Evolutionary conservation across 2,113 vertebrate genomes (phyloP).

Genomic region (Rhea americana): DNA sequence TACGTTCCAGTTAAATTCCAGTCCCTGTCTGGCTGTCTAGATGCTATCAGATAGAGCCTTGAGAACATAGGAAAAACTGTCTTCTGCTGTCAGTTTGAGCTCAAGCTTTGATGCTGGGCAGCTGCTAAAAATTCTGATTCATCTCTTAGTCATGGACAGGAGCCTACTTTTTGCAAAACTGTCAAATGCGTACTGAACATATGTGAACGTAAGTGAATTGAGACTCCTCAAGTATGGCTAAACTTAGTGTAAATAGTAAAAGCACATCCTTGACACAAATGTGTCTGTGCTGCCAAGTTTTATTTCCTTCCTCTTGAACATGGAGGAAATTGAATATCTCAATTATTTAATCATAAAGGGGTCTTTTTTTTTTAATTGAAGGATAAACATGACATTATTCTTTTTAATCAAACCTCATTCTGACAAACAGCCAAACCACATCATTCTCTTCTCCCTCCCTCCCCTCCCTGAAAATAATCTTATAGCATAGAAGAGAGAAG

Average conservation of each 20-base stretch:
- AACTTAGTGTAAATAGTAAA: constrained; percentile 40
- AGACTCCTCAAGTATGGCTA: constrained; percentile 6
- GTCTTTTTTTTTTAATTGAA: neutral
- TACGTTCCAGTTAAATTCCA: neutral
- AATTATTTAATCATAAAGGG: constrained; percentile 21
- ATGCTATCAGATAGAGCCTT: neutral
- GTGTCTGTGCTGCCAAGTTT: neutral
- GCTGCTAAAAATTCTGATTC: neutral
- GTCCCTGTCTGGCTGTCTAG: neutral
- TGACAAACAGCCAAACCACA: neutral
- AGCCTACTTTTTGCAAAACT: neutral
- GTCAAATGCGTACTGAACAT: neutral
- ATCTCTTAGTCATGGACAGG: neutral
- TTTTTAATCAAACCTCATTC: neutral
- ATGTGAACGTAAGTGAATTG: neutral
- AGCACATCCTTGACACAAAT: constrained; percentile 5
- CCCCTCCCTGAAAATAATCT: neutral
- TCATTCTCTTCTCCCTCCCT: too few species aligned
- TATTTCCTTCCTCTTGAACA: constrained; percentile 33
- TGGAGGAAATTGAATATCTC: neutral
- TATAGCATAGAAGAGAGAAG: neutral
- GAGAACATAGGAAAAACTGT: neutral
- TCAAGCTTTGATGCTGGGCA: neutral
- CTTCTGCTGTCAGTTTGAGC: neutral
- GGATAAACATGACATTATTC: neutral